Conservation (phyloP, 1,140 invertebrate genomes). For the Drosophila ogumai region DNA sequence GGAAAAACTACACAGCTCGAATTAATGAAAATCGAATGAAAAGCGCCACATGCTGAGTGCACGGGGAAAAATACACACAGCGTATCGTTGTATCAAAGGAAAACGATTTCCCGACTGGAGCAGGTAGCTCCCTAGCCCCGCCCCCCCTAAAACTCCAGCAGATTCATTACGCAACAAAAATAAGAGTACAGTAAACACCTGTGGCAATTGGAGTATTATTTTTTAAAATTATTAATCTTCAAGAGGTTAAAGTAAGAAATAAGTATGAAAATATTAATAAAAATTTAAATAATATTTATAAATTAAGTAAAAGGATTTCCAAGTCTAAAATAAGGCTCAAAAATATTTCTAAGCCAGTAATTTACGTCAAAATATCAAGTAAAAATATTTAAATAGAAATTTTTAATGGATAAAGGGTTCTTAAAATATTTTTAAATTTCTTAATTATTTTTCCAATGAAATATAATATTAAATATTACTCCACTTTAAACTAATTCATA, state of each 20-base stretch:
- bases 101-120: constrained; percentile 1
- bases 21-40: constrained; percentile 79
- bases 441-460: too few relatives aligned
- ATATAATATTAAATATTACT: too few relatives aligned
- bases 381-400: too few relatives aligned
- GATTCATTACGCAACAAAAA: constrained; percentile 69
- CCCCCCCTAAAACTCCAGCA: constrained; percentile 19
- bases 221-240: too few relatives aligned
- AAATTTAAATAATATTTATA: neutral
- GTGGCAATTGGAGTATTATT: neutral
- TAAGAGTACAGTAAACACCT: constrained; percentile 8
- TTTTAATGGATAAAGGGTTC: too few relatives aligned
- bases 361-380: too few relatives aligned
- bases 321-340: too few relatives aligned
- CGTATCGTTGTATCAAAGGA: constrained; percentile 42
- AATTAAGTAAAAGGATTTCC: neutral
- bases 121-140: neutral
- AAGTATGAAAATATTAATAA: neutral
- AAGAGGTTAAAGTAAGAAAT: neutral
- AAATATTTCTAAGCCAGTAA: neutral
- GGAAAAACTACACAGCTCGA: constrained; percentile 51
- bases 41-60: constrained; percentile 63
- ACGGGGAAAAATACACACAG: constrained; percentile 19
- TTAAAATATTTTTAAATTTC: too few relatives aligned
- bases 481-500: too few relatives aligned